Base-by-base conservation (phyloP, 2,888 invertebrate species). In the Notocelia uddmanniana region DNA sequence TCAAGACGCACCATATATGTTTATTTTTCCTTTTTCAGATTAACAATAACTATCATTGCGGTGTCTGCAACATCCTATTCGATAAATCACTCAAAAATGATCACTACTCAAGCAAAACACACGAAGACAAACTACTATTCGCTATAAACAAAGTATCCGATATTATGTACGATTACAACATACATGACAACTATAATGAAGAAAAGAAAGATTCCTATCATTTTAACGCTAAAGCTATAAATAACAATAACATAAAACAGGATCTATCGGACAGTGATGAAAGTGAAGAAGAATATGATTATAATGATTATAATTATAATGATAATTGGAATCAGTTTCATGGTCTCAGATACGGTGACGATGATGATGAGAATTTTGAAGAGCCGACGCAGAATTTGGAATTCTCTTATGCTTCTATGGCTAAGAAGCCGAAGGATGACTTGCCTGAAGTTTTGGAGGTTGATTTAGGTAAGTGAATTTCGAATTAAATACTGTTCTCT, bases 341-440 rank as follows among this genome's bases (percentile, higher is more conserved):
- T 11, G 26, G 67, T 50, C 21, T 55, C 31, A 15, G 57, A 1
- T 54, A 59, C 0, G 68, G 74, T 31, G 58, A 59, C 0, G 68
- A 75, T 31, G 58, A 60, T 23, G 62, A 71, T 13, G 64, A 70
- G 37, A 31, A 55, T 50, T 63, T 68, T 37, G 66, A 77, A 0
- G 68, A 66, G 8, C 55, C 54, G 0, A 50, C 52, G 31, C 26
- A 58, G 37, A 41, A 10, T 55, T 73, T 15, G 55, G 72, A 11
- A 6, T 60, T 6, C 55, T 84, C 85, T 0, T 87, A 85, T 26
- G 84, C 84, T 0, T 75, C 78, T 1, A 81, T 85, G 70, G 81
- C 81, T 0, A 81, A 75, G 48, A 80, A 75, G 58, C 75, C 75
- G 0, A 74, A 73, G n/a, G 50, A 62, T 0, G 31, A 60, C 11